Evolutionary conservation across 2,797 vertebrate genomes (phyloP).

Genomic region (Lophius americanus): DNA sequence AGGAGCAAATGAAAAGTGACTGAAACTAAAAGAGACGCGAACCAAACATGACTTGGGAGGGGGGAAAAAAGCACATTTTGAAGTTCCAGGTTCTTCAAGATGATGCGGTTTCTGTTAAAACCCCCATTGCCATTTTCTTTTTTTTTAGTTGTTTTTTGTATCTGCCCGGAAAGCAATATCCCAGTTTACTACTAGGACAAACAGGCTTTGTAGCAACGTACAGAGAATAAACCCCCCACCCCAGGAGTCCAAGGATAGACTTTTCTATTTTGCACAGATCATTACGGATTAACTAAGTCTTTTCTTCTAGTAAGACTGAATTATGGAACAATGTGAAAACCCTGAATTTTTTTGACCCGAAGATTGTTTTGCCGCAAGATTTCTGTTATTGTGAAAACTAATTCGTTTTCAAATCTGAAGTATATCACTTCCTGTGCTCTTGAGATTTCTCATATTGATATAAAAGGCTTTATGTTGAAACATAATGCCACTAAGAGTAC

Average conservation of each 20-base stretch:
- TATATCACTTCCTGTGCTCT: not conserved
- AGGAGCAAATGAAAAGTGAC: constrained; percentile 56
- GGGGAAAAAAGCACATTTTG: constrained; percentile 44
- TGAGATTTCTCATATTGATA: not conserved
- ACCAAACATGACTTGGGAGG: constrained; percentile 43
- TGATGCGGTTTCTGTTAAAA: not conserved
- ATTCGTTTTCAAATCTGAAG: constrained; percentile 11
- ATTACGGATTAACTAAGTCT: too few species aligned
- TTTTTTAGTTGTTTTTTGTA: not conserved
- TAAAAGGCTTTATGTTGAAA: constrained; percentile 9
- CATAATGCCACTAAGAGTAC: not conserved
- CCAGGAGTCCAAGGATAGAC: too few species aligned
- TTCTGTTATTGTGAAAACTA: not conserved
- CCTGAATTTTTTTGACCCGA: not conserved
- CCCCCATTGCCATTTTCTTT: not conserved
- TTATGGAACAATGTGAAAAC: not conserved
- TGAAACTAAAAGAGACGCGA: constrained; percentile 31
- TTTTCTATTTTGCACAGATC: too few species aligned
- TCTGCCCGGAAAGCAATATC: not conserved
- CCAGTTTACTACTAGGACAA: not conserved
- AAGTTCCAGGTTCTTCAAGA: not conserved
- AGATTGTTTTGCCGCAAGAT: not conserved
- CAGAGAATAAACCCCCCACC: not conserved
- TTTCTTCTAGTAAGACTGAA: too few species aligned
- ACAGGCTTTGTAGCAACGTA: not conserved